Percentiles rank a stretch among this genome's conserved stretches.
Conservation (phyloP, 1,140 invertebrate genomes). For the Bombus turneri region DNA sequence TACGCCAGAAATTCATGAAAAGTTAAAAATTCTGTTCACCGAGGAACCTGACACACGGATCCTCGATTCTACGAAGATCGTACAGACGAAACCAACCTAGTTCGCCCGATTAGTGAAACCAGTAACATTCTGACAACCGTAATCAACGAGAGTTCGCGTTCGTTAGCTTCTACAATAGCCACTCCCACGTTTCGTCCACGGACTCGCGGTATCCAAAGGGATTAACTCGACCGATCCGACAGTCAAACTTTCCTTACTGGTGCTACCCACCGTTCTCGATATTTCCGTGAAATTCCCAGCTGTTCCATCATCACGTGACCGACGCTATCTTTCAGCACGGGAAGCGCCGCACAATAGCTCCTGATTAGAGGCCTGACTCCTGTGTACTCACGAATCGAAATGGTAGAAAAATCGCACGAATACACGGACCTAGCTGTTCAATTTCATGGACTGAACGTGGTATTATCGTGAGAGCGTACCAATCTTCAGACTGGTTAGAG, state of each 20-base stretch:
- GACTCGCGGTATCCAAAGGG: neutral
- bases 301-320: slow-evolving; percentile 2
- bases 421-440: neutral
- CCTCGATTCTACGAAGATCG: neutral
- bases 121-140: neutral
- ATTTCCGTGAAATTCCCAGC: neutral
- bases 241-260: neutral
- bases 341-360: neutral
- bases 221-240: neutral
- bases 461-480: neutral
- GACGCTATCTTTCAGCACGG: neutral
- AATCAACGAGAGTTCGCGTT: neutral
- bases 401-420: neutral
- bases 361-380: neutral
- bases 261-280: neutral
- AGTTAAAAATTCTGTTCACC: neutral
- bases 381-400: neutral
- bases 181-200: neutral
- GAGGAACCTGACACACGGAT: neutral
- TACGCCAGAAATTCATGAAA: neutral
- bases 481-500: neutral
- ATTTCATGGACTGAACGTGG: neutral
- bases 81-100: neutral
- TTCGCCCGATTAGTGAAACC: neutral
- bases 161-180: neutral